Base-by-base conservation (phyloP, 1,140 invertebrate species). In the Drosophila tani region DNA sequence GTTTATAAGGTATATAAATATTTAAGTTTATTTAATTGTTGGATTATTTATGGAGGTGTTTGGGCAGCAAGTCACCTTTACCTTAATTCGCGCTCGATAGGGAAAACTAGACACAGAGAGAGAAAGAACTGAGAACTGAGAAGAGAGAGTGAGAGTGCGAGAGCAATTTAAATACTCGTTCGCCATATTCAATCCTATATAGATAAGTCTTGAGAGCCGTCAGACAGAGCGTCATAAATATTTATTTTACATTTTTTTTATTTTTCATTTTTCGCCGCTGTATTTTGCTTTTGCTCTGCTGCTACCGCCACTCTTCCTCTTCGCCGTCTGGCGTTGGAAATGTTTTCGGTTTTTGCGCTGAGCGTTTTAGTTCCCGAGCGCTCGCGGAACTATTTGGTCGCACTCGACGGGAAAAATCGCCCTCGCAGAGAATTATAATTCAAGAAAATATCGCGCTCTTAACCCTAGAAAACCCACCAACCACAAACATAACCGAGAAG, bases 181-280 rank as follows among this genome's bases (percentile, higher is more conserved):
- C 57, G 65, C 56, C 43, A 43, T 49, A 77, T 38, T 70, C 49
- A 59, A 58, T 50, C 50, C 67, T 51, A 74, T 51, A 74, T 73
- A 81, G 84, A 88, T 90, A 85, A 90, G 73, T 88, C 71, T 66
- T 76, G 51, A 56, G 66, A 64, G 65, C 62, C 63, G 82, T 82
- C 86, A 63, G 80, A 82, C 79, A 70, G 67, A 85, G 81, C 81
- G 85, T 90, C 81, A 90, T 90, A 88, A 90, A 90, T 90, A 90
- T 88, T 71, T 81, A 79, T 91, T 82, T 79, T 53, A 69, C 60
- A 64, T 73, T 70, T 76, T 40, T 40, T 71, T 49, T 70, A 43
- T 69, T 64, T 69, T 32, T 57, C 47, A 49, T 41, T 68, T 70
- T 55, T 55, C 59, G 45, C 65, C 65, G 45, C 53, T 55, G 41